These are phyloP conservation scores for Lophochroa leadbeateri DNA, from an alignment of 2,113 vertebrate species.

Conservation along the genomic window DNA sequence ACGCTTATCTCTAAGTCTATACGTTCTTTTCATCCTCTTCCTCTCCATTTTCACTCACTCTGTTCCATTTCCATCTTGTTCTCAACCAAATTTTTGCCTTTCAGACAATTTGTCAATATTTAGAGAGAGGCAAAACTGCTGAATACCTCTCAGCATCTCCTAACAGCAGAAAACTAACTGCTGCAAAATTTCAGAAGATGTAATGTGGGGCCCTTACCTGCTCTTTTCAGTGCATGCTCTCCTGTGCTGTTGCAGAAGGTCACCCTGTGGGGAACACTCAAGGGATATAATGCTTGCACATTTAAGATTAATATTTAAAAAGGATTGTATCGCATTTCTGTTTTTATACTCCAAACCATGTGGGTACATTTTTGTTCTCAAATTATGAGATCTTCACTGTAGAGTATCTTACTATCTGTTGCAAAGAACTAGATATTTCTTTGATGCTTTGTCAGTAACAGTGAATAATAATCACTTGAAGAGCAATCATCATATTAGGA, in stretches of 20 bases:
- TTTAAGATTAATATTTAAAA: fast-evolving
- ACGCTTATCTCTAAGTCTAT: neutral
- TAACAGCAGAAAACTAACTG: neutral
- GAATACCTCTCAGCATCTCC: neutral
- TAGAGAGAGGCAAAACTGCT: neutral
- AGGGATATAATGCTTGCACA: neutral
- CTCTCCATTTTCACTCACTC: no score
- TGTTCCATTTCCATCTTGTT: neutral
- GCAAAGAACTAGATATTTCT: neutral
- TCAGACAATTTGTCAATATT: neutral
- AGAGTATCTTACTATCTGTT: neutral
- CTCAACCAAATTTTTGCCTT: neutral
- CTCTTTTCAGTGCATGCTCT: neutral
- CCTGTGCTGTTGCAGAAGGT: neutral
- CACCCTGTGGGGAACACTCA: neutral
- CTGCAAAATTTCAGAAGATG: neutral
- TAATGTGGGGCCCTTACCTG: neutral
- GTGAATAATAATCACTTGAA: neutral
- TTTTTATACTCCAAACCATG: neutral
- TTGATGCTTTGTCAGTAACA: neutral
- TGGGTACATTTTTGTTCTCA: neutral
- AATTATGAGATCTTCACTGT: neutral
- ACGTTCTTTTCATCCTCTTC: neutral
- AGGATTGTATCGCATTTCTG: neutral
- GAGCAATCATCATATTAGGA: neutral